Base-by-base conservation (phyloP, 2,888 invertebrate genomes). In the Dynastes hyllus region DNA sequence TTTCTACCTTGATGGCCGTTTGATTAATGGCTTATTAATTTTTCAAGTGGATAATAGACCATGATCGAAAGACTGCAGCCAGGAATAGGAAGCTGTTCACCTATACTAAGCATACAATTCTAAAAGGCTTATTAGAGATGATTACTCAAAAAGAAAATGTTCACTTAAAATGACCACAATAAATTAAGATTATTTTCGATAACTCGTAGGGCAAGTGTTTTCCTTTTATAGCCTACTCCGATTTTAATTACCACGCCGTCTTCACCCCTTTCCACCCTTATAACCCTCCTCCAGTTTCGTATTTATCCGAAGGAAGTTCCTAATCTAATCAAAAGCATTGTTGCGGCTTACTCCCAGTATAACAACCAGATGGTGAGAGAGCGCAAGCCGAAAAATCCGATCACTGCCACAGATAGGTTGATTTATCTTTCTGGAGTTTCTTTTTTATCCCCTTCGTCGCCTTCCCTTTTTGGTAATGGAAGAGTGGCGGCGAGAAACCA, bases 371-470 rank as follows among this genome's bases (percentile, higher is more conserved):
- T 16, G 6, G 9, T 8, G 66, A 45, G 22, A 50, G 6, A 45
- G 50, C 45, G 55, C 55, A 3, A n/a, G 51, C 16, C 2, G 50
- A 67, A 67, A 67, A 67, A 67, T 67, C 67, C 16, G 67, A 67
- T 67, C 67, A 50, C 22, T n/a, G 67, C 40, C 67, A 6, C 32
- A 67, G 67, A 67, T 67, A 67, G 67, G 67, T 67, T 67, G 67
- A 67, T 67, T 67, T 67, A 67, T 67, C 67, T 67, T 67, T 50
- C 67, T 22, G 67, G n/a, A 50, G 13, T 40, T 67, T 27, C 40
- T 45, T 50, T 67, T 67, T 50, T 67, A 9, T 22, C 9, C 16
- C 6, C 11, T 37, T 32, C 37, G 55, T 6, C 16, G 16, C 55
- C 13, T 55, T n/a, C 16, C 11, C 0, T 55, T 32, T 9, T 2